Evolutionary conservation across 2,888 invertebrate genomes (phyloP).

Genomic region (Acanthosepion esculentum): DNA sequence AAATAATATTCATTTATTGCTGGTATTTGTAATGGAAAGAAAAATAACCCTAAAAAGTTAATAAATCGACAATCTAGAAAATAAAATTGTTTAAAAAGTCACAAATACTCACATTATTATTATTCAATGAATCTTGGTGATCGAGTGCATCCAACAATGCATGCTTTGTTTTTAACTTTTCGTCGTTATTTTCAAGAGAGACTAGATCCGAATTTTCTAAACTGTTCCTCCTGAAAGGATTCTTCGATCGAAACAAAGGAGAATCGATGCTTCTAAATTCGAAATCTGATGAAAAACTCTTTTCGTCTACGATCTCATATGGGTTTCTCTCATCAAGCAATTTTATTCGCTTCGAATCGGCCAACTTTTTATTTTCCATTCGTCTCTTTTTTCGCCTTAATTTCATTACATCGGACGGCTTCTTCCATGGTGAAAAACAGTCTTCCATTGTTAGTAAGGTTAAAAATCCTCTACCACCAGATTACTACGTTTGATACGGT

Average conservation of each 20-base stretch:
- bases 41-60: too few species aligned
- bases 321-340: neutral
- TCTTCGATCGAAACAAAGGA: neutral
- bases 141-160: neutral
- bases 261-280: neutral
- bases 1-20: too few species aligned
- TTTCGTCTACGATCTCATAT: neutral
- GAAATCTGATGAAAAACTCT: neutral
- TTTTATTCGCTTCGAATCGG: constrained; percentile 39
- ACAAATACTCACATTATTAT: neutral
- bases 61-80: too few species aligned
- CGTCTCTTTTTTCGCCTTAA: constrained; percentile 84
- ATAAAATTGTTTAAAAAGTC: neutral
- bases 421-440: constrained; percentile 76
- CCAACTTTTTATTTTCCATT: constrained; percentile 48
- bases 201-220: too few species aligned
- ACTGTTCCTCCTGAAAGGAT: constrained; percentile 25
- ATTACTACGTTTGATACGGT: neutral
- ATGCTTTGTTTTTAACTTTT: neutral
- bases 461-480: neutral
- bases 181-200: neutral
- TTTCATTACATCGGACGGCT: constrained; percentile 81
- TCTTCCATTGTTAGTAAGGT: constrained; percentile 48
- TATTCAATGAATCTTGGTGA: neutral
- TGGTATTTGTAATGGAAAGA: too few species aligned